phyloP scores from a whole-genome alignment of 2,888 invertebrate species.

The Cheilosia scutellata region DNA sequence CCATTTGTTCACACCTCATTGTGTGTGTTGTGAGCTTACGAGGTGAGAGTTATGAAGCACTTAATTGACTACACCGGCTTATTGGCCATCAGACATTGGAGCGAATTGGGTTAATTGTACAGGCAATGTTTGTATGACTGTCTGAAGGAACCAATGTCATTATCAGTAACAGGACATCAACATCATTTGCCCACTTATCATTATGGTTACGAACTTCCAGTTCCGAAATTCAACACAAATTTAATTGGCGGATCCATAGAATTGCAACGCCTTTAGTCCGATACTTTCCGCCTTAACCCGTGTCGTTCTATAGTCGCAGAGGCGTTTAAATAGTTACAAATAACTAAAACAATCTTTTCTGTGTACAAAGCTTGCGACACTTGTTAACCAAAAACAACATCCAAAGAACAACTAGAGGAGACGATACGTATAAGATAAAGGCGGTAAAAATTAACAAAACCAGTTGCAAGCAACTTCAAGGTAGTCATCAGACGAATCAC shows the following conservation, averaged over 20 bases:
- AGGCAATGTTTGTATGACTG: background rate
- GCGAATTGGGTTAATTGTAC: slow-evolving; percentile 40
- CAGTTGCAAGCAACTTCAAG: slow-evolving; percentile 58
- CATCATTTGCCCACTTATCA: slow-evolving; percentile 28
- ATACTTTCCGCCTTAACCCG: slow-evolving; percentile 13
- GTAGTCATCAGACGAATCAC: slow-evolving; percentile 59
- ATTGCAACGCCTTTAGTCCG: slow-evolving; percentile 37
- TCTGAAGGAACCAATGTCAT: slow-evolving; percentile 2
- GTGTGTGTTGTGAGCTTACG: slow-evolving; percentile 18
- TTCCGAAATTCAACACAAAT: slow-evolving; percentile 50
- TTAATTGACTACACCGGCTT: slow-evolving; percentile 22
- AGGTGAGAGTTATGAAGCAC: slow-evolving; percentile 2
- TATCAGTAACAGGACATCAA: background rate
- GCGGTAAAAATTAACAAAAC: slow-evolving; percentile 36
- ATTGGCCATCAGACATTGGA: slow-evolving; percentile 31
- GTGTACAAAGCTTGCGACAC: slow-evolving; percentile 47
- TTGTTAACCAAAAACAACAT: slow-evolving; percentile 11
- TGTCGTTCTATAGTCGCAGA: slow-evolving; percentile 26
- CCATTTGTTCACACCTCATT: slow-evolving; percentile 23
- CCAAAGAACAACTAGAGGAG: background rate
- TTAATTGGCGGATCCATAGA: no score
- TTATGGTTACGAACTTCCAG: slow-evolving; percentile 41
- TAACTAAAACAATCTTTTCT: slow-evolving; percentile 18
- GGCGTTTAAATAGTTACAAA: slow-evolving; percentile 25
- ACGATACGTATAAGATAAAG: background rate